These are phyloP conservation scores for Epinephelus moara DNA, from an alignment of 2,113 vertebrate genomes.

Conservation along the genomic window DNA sequence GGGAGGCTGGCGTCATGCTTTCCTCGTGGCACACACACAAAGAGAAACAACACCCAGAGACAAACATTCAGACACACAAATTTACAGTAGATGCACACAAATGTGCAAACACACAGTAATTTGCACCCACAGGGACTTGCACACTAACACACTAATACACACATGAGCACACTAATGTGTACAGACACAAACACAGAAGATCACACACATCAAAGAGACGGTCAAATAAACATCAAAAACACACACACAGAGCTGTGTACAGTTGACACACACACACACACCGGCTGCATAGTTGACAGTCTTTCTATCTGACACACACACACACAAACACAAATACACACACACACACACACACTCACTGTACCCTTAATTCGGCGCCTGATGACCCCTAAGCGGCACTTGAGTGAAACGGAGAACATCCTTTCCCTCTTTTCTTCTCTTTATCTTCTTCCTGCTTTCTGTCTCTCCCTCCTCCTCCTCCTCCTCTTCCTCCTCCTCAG, in stretches of 20 bases:
- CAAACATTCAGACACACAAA: background rate
- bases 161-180: background rate
- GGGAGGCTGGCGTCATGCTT: background rate
- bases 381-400: conserved; percentile 93
- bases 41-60: background rate
- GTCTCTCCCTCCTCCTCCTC: conserved; percentile 33
- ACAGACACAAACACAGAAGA: background rate
- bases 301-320: conserved; percentile 17
- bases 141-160: background rate
- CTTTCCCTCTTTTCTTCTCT: conserved; percentile 56
- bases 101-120: background rate
- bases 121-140: background rate
- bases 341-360: conserved; percentile 58
- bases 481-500: conserved; percentile 73
- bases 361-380: conserved; percentile 90
- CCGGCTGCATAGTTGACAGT: background rate
- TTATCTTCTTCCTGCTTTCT: conserved; percentile 73
- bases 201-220: background rate
- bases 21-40: background rate
- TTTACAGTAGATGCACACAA: background rate
- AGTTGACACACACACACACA: conserved; percentile 46
- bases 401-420: conserved; percentile 93
- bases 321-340: conserved; percentile 51
- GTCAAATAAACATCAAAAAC: conserved; percentile 13
- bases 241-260: background rate